Base-by-base conservation (phyloP, 2,113 vertebrate species). In the Mobula hypostoma region DNA sequence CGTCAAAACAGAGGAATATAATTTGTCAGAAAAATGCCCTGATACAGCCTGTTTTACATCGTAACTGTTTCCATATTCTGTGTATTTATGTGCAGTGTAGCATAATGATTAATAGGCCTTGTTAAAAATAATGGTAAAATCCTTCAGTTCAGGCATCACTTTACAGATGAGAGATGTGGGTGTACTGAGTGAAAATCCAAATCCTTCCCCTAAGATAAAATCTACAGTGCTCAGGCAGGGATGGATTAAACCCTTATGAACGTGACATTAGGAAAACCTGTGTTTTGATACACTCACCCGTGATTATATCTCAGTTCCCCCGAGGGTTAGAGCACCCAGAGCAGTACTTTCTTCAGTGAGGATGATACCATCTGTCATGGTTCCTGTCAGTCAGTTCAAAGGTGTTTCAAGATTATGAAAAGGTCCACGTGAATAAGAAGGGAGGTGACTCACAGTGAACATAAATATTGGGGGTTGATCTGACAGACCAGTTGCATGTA, bases 31-130 rank as follows among this genome's bases (percentile, higher is more conserved):
- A 93, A 74, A 74, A 93, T 74, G 68, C 72, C 91, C 40, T 56
- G 91, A 93, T 48, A 74, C 70, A 93, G 91, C 68, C 91, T 93
- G 91, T 94, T 94, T 94, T 87, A 94, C 80, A 94, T 95, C 82
- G 68, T 94, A 94, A 94, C 88, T 94, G 94, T 94, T 94, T 94
- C 77, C 94, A 94, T 95, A 95, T 93, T 93, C 91, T 93, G 68
- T 29, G 24, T 93, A 93, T 76, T 76, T 93, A 93, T 93, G 91
- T 93, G 68, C 68, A 11, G 24, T 72, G 68, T 29, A 74, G 91
- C 21, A 14, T 70, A 72, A 93, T 93, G 91, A 93, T 93, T 93
- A 93, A 93, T 93, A 56, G 91, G 12, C 9, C 91, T 76, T 93
- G 68, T 93, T 56, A 93, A 70, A 74, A 93, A 93, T 93, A 74